Conservation (phyloP, 2,797 vertebrate genomes). For the Tauraco hartlaubi region DNA sequence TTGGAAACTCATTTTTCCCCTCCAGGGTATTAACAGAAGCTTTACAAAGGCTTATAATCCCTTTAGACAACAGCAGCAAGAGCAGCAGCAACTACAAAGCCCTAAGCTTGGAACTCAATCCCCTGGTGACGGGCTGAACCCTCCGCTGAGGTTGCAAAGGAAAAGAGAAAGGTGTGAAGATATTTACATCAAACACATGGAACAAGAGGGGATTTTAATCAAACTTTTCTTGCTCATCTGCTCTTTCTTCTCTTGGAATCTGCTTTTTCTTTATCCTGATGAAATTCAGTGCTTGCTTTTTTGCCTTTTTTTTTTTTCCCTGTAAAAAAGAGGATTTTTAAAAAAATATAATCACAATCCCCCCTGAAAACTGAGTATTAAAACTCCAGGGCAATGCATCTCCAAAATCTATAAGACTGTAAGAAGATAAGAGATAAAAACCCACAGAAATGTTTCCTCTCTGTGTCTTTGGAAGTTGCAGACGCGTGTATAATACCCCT, state of each 20-base stretch:
- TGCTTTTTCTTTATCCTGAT: constrained; percentile 47
- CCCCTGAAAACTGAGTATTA: constrained; percentile 63
- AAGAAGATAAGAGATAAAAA: constrained; percentile 78
- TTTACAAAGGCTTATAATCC: constrained; percentile 75
- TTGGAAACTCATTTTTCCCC: constrained; percentile 60
- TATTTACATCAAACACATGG: constrained; percentile 52
- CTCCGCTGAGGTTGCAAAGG: constrained; percentile 49
- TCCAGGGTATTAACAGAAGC: constrained; percentile 70
- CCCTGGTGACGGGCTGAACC: constrained; percentile 34
- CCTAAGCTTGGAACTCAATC: constrained; percentile 45
- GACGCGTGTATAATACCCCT: constrained; percentile 66
- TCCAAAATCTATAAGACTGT: constrained; percentile 75
- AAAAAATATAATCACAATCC: background rate
- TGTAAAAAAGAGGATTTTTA: constrained; percentile 48
- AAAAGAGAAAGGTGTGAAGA: constrained; percentile 60
- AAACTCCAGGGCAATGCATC: constrained; percentile 73
- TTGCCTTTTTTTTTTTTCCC: background rate
- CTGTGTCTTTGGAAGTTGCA: constrained; percentile 68
- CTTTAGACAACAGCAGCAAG: constrained; percentile 75
- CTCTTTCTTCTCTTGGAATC: constrained; percentile 41
- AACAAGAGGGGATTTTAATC: constrained; percentile 68
- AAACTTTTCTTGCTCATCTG: constrained; percentile 60
- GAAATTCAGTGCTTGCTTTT: constrained; percentile 35
- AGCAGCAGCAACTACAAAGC: constrained; percentile 65
- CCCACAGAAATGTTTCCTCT: constrained; percentile 66